A percentile compares a stretch with the other conserved stretches of the same genome.
These are phyloP conservation scores for Ruditapes philippinarum DNA, from an alignment of 1,140 invertebrate genomes.

Conservation along the genomic window DNA sequence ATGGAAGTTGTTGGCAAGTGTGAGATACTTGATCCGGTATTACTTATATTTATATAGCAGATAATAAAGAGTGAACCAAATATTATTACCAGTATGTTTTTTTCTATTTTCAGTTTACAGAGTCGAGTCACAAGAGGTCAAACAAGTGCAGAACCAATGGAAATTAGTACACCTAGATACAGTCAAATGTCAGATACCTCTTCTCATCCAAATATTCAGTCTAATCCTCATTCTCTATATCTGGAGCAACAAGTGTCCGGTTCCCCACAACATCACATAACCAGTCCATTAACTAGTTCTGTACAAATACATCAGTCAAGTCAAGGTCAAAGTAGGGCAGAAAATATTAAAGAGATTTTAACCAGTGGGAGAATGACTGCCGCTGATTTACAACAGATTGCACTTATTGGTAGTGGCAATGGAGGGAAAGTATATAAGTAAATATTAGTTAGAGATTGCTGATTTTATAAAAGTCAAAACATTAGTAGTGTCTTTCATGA, in stretches of 20 bases:
- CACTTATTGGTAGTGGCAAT: constrained; percentile 83
- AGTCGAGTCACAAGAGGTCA: neutral
- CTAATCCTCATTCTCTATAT: neutral
- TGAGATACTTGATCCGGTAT: too few species aligned
- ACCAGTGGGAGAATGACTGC: constrained; percentile 75
- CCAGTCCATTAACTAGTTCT: neutral
- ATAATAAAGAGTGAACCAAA: too few species aligned
- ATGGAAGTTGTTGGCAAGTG: too few species aligned
- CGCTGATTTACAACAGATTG: constrained; percentile 80
- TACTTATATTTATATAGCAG: too few species aligned
- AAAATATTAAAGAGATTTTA: constrained; percentile 76
- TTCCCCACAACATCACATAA: constrained; percentile 14
- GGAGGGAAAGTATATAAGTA: constrained; percentile 78
- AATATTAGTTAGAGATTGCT: too few species aligned
- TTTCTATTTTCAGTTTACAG: neutral
- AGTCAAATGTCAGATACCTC: neutral
- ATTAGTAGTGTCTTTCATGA: too few species aligned
- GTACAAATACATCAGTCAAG: constrained; percentile 15
- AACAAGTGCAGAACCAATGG: neutral
- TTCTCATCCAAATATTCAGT: neutral
- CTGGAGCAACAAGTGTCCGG: constrained; percentile 19
- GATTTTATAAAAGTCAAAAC: neutral
- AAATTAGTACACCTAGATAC: neutral
- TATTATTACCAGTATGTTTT: too few species aligned
- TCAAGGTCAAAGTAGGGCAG: constrained; percentile 8